phyloP scores from a whole-genome alignment of 2,797 vertebrate genomes.

The Gila robusta region DNA sequence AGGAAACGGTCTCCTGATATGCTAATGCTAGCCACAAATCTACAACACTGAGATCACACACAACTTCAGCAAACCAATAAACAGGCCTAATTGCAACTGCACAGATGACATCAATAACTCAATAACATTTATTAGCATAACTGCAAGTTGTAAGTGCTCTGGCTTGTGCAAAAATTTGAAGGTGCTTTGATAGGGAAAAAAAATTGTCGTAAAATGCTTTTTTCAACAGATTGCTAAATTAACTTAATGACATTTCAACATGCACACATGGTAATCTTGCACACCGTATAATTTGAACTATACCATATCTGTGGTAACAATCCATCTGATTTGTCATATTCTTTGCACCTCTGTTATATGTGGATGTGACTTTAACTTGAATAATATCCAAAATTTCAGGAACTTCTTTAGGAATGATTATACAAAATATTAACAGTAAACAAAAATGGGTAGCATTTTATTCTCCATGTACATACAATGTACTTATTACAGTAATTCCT shows the following conservation, averaged over 20 bases:
- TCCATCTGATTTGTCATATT: not conserved
- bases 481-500: too few species aligned
- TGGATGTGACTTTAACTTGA: not conserved
- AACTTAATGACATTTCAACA: not conserved
- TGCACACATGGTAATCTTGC: not conserved
- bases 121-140: not conserved
- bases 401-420: not conserved
- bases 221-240: not conserved
- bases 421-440: too few species aligned
- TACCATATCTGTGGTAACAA: not conserved
- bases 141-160: not conserved
- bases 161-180: not conserved
- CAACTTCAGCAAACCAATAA: not conserved
- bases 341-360: not conserved
- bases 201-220: not conserved
- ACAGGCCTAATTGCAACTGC: not conserved
- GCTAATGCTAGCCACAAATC: slow-evolving; percentile 10
- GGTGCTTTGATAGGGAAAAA: not conserved
- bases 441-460: not conserved
- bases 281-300: not conserved
- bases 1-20: slow-evolving; percentile 6
- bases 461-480: too few species aligned
- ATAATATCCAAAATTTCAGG: not conserved
- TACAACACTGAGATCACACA: not conserved
- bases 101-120: not conserved